Evolutionary conservation across 2,113 vertebrate species (phyloP).

Genomic region (human): DNA sequence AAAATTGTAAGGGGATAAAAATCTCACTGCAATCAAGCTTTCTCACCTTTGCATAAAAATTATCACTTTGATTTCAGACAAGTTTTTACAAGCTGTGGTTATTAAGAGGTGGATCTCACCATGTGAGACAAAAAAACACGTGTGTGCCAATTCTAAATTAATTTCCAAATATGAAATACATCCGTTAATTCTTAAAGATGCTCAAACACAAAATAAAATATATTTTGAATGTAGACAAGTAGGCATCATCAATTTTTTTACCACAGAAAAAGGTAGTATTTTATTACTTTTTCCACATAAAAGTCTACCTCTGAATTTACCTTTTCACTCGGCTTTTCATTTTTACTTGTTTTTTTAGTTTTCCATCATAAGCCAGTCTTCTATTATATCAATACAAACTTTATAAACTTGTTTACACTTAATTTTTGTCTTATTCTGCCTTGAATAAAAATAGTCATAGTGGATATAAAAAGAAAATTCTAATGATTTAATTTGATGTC

Average conservation of each 20-base stretch:
- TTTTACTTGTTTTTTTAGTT: not conserved
- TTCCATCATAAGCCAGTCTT: not conserved
- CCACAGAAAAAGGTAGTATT: not conserved
- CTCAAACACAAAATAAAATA: not conserved
- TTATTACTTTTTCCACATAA: slow-evolving; percentile 1
- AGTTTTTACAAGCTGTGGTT: not conserved
- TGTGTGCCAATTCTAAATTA: not conserved
- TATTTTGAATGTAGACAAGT: not conserved
- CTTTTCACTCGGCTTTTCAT: not conserved
- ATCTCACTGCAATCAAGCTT: not conserved
- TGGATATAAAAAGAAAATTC: not conserved
- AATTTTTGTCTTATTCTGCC: not conserved
- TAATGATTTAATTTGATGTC: not conserved
- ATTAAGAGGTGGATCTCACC: not conserved
- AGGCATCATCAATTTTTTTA: not conserved
- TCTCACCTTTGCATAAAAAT: slow-evolving; percentile 41
- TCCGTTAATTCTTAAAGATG: not conserved
- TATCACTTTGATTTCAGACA: slow-evolving; percentile 5
- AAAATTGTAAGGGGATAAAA: not conserved
- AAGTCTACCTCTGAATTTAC: not conserved
- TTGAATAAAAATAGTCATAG: slow-evolving; percentile 5
- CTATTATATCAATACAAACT: not conserved
- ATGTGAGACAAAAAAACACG: not conserved
- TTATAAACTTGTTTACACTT: not conserved
- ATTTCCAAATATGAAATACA: not conserved